Evolutionary conservation across 2,113 vertebrate genomes (phyloP).

Genomic region (Pantherophis guttatus): DNA sequence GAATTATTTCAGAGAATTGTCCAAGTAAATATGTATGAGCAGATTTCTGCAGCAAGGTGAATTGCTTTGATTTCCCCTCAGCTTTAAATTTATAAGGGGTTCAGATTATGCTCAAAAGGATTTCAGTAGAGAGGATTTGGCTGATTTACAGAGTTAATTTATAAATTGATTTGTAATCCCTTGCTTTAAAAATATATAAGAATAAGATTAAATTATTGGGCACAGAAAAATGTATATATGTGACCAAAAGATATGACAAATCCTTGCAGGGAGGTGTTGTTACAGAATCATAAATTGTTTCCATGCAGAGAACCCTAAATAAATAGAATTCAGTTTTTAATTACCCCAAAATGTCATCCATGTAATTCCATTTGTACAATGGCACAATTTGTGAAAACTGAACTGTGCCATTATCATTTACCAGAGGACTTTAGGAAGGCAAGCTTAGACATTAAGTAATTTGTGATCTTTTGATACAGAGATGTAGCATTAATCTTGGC

Average conservation of each 20-base stretch:
- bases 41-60: slow-evolving; percentile 19
- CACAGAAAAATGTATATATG: neutral
- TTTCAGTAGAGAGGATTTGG: slow-evolving; percentile 16
- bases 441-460: neutral
- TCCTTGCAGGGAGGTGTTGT: neutral
- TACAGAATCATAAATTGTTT: neutral
- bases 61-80: neutral
- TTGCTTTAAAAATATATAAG: neutral
- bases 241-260: neutral
- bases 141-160: neutral
- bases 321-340: neutral
- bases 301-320: neutral
- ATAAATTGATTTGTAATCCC: slow-evolving; percentile 2
- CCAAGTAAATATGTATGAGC: neutral
- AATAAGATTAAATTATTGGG: neutral
- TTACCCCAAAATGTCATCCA: neutral
- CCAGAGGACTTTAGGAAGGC: neutral
- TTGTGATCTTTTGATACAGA: neutral
- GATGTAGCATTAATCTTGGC: neutral
- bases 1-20: neutral
- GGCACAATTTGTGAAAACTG: neutral
- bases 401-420: neutral
- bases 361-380: neutral
- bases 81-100: slow-evolving; percentile 6
- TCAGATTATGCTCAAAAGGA: slow-evolving; percentile 22